phyloP scores from a whole-genome alignment of 1,140 invertebrate species.

The Trigoniulus corallinus region DNA sequence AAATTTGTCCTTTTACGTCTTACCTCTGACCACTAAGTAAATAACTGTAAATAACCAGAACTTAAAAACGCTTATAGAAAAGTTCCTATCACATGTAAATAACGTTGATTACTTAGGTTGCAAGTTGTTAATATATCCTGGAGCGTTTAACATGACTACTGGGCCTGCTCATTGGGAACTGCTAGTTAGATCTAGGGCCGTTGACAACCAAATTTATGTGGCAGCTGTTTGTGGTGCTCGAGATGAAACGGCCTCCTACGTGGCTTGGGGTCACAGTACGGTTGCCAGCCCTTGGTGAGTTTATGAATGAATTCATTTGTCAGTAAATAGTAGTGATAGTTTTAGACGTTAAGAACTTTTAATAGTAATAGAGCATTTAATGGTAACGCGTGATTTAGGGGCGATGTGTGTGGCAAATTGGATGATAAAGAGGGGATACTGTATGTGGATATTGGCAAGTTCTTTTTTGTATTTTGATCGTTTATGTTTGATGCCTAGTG shows the following conservation, averaged over 20 bases:
- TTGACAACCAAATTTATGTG: conserved; percentile 60
- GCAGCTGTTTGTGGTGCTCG: conserved; percentile 48
- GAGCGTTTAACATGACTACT: conserved; percentile 89
- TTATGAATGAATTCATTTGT: not conserved
- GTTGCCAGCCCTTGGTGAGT: conserved; percentile 63
- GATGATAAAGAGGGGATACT: conserved; percentile 50
- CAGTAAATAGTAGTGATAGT: not conserved
- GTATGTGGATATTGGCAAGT: conserved; percentile 51
- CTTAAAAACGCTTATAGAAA: not conserved
- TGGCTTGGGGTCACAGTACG: conserved; percentile 76
- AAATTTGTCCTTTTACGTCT: too few relatives aligned
- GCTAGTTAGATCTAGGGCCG: conserved; percentile 55
- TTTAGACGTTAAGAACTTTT: conserved; percentile 1
- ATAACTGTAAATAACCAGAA: too few relatives aligned
- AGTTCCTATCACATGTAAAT: not conserved
- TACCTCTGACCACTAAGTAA: too few relatives aligned
- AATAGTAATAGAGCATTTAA: not conserved
- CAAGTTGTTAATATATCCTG: conserved; percentile 73
- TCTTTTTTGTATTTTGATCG: not conserved
- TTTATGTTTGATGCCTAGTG: not conserved
- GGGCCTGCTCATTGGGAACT: conserved; percentile 86
- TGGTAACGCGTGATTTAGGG: conserved; percentile 24
- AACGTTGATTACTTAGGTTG: too few relatives aligned
- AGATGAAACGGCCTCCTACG: conserved; percentile 48
- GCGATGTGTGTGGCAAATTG: conserved; percentile 49